Evolutionary conservation across 2,113 vertebrate species (phyloP).

Genomic region (Daphoenositta chrysoptera): DNA sequence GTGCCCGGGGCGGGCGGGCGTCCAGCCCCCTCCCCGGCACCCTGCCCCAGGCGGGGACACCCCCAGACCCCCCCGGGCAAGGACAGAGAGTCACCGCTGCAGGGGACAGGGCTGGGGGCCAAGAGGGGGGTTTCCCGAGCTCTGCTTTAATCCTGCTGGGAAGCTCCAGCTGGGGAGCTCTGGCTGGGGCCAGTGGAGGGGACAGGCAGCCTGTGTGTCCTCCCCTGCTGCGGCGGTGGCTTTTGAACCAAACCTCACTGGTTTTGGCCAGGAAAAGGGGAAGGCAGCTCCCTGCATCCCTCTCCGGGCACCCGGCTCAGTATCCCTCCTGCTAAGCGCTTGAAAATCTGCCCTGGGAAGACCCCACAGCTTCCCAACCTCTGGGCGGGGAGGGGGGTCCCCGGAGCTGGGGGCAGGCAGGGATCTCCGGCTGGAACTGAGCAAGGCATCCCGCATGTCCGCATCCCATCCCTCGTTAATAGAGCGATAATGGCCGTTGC

Average conservation of each 20-base stretch:
- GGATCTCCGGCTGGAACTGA: background rate
- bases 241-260: background rate
- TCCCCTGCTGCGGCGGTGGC: background rate
- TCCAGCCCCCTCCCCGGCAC: background rate
- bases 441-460: background rate
- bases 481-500: slow-evolving; percentile 8
- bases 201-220: background rate
- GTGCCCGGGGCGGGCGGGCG: rapidly evolving
- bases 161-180: background rate
- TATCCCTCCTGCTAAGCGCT: rapidly evolving
- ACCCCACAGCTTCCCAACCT: background rate
- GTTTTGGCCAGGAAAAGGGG: background rate
- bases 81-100: background rate
- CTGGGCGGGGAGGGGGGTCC: background rate
- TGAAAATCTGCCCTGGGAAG: background rate
- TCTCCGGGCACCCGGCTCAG: background rate
- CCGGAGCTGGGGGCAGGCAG: background rate
- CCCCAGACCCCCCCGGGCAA: background rate
- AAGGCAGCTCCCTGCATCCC: background rate
- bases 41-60: background rate
- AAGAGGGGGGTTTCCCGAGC: background rate
- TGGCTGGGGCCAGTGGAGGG: background rate
- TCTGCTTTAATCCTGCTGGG: slow-evolving; percentile 11
- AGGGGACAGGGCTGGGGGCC: background rate
- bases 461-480: background rate